Conservation (phyloP, 2,888 invertebrate genomes). For the Ormyrus labotus region DNA sequence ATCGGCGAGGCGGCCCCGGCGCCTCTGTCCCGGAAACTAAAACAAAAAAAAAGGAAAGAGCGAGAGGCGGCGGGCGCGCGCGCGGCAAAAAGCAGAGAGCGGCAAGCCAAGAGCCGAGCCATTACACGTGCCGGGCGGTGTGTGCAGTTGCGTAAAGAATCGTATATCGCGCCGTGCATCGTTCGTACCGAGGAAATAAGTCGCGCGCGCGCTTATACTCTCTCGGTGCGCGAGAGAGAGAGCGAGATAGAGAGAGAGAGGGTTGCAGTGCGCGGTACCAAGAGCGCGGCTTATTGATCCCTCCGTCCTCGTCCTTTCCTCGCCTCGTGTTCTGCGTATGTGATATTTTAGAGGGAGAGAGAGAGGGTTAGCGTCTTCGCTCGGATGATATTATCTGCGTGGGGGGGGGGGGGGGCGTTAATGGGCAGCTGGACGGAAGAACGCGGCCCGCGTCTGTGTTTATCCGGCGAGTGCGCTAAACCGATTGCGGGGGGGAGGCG, state of each 20-base stretch:
- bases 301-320: conserved; percentile 63
- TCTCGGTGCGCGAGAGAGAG: neutral
- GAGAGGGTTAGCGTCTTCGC: neutral
- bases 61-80: no score
- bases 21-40: no score
- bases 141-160: conserved; percentile 1
- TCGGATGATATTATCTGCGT: neutral
- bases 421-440: neutral
- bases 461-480: conserved; percentile 37
- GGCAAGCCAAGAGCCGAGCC: neutral
- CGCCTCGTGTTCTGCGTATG: conserved; percentile 49
- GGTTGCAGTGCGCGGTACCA: conserved; percentile 63
- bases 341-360: conserved; percentile 57
- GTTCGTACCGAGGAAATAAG: conserved; percentile 31
- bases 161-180: conserved; percentile 29
- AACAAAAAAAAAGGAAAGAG: no score
- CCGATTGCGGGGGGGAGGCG: conserved; percentile 10
- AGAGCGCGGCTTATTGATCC: conserved; percentile 73
- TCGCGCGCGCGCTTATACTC: neutral
- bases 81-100: no score
- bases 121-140: neutral
- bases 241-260: conserved; percentile 7
- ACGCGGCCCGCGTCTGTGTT: conserved; percentile 25
- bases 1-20: neutral
- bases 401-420: neutral